Conservation (phyloP, 2,113 vertebrate species). For the Gnathochromis pfefferi region DNA sequence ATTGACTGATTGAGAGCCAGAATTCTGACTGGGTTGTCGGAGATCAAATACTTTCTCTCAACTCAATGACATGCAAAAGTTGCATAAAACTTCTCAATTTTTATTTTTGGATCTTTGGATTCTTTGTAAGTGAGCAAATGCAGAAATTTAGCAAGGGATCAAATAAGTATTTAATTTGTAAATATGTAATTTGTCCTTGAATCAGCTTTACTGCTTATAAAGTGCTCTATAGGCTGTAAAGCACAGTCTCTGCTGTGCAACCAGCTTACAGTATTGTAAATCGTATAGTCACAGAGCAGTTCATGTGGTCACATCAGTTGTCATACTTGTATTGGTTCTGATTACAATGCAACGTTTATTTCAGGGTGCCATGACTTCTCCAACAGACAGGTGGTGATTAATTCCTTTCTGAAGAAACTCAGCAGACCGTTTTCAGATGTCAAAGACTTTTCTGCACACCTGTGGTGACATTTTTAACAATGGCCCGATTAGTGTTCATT, state of each 20-base stretch:
- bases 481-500: background rate
- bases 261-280: background rate
- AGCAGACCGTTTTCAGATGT: background rate
- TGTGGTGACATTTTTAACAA: background rate
- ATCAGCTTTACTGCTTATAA: background rate
- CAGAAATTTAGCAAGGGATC: background rate
- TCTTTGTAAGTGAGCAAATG: background rate
- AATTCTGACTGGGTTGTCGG: background rate
- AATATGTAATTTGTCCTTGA: background rate
- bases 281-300: background rate
- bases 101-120: background rate
- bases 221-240: background rate
- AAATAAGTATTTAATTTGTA: background rate
- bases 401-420: background rate
- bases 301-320: conserved; percentile 11
- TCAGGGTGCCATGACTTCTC: conserved; percentile 35
- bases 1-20: background rate
- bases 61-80: background rate
- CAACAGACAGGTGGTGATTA: conserved; percentile 29
- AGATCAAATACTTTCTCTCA: background rate
- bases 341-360: conserved; percentile 42
- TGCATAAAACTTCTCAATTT: background rate
- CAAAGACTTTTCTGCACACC: background rate
- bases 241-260: background rate
- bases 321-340: conserved; percentile 37